Base-by-base conservation (phyloP, 1,140 invertebrate genomes). In the Drosophila sproati region DNA sequence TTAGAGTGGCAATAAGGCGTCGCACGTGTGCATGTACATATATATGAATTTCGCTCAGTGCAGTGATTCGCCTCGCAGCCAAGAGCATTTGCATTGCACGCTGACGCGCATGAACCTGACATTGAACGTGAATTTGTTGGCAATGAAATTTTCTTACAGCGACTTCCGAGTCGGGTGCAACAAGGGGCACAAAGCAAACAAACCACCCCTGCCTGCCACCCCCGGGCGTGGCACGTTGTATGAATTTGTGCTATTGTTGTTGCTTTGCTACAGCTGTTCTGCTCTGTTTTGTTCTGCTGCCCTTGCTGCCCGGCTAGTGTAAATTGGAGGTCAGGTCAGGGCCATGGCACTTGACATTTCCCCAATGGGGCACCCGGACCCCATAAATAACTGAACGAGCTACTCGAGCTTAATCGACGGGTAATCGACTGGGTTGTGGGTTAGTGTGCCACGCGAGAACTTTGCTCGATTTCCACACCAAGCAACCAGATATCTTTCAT, bases 311-410 rank as follows among this genome's bases (percentile, higher is more conserved):
- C 20, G 50, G 12, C 6, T n/a, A 39, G n/a, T 63, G 45, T 66
- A 52, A 73, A 68, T 62, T 67, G 74, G 77, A 79, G 77, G 77
- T 79, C 77, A 79, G 77, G 77, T 79, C 74, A 79, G 69, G 74
- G 77, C 74, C 69, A 73, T 39, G 32, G 50, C 50, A 66, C 70
- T 77, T 80, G 74, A 80, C 77, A 80, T 80, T 80, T 77, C 29
- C 59, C 57, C 66, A 45, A 37, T 75, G 56, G 20, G 20, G 6
- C 54, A 60, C 60, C 66, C 54, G 20, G 20, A 20, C 20, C 52
- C 39, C 52, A 64, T 71, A 66, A 75, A 71, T 76, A 78, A 55
- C 28, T 48, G 48, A 62, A 64, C 43, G 47, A 20, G 41, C 35
- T 48, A 45, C 32, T n/a, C 35, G 8, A 8, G n/a, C 10, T 28